Evolutionary conservation across 2,113 vertebrate species (phyloP).

Genomic region (Gavia stellata): DNA sequence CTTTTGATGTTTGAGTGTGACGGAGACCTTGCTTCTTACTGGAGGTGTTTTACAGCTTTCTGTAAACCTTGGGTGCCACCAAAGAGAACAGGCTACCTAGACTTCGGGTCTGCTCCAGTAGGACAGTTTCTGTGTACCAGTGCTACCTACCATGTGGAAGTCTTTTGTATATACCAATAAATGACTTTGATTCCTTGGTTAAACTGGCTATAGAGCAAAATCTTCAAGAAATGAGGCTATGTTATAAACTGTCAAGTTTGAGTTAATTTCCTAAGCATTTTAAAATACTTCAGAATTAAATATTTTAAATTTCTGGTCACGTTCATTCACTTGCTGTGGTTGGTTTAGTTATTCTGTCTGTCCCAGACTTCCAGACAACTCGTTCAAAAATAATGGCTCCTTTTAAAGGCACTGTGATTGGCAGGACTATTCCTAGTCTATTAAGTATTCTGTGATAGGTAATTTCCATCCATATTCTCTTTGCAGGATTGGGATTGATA

Average conservation of each 20-base stretch:
- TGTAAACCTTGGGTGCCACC: background rate
- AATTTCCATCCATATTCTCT: background rate
- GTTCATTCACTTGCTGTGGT: background rate
- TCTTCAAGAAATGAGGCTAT: background rate
- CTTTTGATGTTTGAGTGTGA: background rate
- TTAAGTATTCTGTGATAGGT: background rate
- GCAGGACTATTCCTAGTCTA: background rate
- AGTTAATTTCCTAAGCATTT: background rate
- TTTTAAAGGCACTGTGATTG: constrained; percentile 26
- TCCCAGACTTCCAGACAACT: background rate
- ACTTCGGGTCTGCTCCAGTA: background rate
- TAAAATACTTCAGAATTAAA: background rate
- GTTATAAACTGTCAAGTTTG: background rate
- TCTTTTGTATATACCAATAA: background rate
- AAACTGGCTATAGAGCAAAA: background rate
- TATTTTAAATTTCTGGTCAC: background rate
- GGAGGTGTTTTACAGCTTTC: background rate
- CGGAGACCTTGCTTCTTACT: background rate
- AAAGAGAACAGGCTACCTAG: background rate
- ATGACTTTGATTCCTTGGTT: background rate
- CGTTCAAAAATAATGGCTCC: constrained; percentile 5
- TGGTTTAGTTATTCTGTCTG: background rate
- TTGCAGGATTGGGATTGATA: background rate
- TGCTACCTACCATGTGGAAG: background rate
- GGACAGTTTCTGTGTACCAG: background rate